Evolutionary conservation across 2,888 invertebrate genomes (phyloP).

Genomic region (Acleris laterana): DNA sequence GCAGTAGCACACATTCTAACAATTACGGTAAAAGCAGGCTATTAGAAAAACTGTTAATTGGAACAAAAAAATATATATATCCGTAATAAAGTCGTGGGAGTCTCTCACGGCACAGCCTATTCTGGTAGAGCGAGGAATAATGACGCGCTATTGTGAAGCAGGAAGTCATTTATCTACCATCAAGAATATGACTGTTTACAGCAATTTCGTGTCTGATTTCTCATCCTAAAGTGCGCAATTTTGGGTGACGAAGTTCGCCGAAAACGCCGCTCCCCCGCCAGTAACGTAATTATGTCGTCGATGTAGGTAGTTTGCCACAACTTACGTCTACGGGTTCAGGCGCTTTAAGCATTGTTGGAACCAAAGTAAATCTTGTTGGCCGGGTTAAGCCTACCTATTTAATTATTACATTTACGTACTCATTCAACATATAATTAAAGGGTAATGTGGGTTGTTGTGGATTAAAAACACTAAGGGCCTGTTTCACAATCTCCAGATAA

Average conservation of each 20-base stretch:
- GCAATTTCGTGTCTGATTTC: slow-evolving; percentile 82
- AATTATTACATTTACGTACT: no score
- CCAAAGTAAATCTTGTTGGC: no score
- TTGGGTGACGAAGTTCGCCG: slow-evolving; percentile 57
- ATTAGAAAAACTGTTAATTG: slow-evolving; percentile 82
- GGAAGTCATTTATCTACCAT: slow-evolving; percentile 85
- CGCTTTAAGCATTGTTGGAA: no score
- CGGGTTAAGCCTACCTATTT: no score
- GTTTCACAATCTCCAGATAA: no score
- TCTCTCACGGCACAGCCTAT: slow-evolving; percentile 77
- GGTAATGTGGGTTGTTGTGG: no score
- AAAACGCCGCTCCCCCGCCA: slow-evolving; percentile 49
- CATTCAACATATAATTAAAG: no score
- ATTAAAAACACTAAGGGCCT: no score
- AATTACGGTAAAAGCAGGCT: slow-evolving; percentile 82
- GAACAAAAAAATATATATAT: slow-evolving; percentile 82
- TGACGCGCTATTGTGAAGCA: slow-evolving; percentile 82
- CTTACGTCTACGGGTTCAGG: no score
- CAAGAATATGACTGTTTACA: slow-evolving; percentile 83
- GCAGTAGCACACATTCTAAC: slow-evolving; percentile 49
- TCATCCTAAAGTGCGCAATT: slow-evolving; percentile 80
- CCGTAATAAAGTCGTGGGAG: slow-evolving; percentile 82
- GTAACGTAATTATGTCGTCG: neutral
- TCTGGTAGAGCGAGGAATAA: slow-evolving; percentile 72
- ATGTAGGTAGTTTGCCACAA: neutral